phyloP scores from a whole-genome alignment of 2,113 vertebrate genomes.

The Rhombomys opimus region DNA sequence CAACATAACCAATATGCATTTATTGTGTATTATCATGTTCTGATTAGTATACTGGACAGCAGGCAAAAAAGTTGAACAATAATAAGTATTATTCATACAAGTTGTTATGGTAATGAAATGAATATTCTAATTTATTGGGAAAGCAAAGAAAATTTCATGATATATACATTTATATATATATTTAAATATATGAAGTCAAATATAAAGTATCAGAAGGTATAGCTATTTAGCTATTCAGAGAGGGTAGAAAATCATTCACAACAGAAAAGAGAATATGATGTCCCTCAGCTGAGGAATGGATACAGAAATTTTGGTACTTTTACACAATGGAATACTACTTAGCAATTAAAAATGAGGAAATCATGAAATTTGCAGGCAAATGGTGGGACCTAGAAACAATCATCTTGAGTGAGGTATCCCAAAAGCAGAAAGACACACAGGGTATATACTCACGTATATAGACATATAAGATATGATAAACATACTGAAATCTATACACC shows the following conservation, averaged over 20 bases:
- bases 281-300: too few species aligned
- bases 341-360: too few species aligned
- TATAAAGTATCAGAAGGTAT: constrained; percentile 18
- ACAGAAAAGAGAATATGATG: not conserved
- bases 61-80: constrained; percentile 11
- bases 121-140: not conserved
- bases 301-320: too few species aligned
- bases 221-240: not conserved
- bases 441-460: too few species aligned
- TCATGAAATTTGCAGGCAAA: too few species aligned
- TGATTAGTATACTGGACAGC: not conserved
- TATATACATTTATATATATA: not conserved
- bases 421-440: too few species aligned
- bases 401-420: too few species aligned
- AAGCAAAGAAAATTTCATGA: not conserved
- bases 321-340: too few species aligned
- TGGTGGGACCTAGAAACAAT: too few species aligned
- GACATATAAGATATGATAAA: too few species aligned
- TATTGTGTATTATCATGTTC: not conserved
- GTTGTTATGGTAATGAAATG: constrained; percentile 58
- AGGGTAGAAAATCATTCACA: constrained; percentile 34
- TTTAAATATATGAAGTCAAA: not conserved
- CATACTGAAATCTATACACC: too few species aligned
- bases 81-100: not conserved
- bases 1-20: not conserved